These are phyloP conservation scores for Glyphotaelius pellucidus DNA, from an alignment of 2,888 invertebrate species.

Conservation along the genomic window DNA sequence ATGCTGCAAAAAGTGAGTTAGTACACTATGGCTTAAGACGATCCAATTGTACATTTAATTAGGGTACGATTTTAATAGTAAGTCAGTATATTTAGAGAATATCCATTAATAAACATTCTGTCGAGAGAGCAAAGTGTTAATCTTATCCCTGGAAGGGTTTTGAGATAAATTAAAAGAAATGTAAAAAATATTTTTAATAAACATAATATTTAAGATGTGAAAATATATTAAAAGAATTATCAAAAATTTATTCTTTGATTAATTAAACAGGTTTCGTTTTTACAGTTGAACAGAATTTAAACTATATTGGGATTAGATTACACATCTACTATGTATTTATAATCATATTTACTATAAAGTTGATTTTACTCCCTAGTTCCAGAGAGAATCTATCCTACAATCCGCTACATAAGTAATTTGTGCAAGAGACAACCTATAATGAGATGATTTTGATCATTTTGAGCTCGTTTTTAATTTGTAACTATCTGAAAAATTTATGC, in stretches of 20 bases:
- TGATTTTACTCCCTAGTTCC: background rate
- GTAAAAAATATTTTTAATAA: slow-evolving; percentile 35
- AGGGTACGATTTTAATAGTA: slow-evolving; percentile 13
- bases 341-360: background rate
- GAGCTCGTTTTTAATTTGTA: too few species aligned
- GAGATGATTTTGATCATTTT: background rate
- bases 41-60: slow-evolving; percentile 14
- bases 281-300: background rate
- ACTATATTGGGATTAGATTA: background rate
- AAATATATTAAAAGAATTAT: slow-evolving; percentile 19
- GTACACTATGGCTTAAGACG: too few species aligned
- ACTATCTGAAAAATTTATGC: background rate
- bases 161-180: slow-evolving; percentile 21
- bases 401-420: background rate
- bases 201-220: slow-evolving; percentile 38
- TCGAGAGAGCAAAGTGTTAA: background rate
- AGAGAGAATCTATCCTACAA: background rate
- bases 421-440: background rate
- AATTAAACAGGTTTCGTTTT: background rate
- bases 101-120: slow-evolving; percentile 23
- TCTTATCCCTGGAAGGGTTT: background rate
- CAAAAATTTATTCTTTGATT: background rate
- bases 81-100: slow-evolving; percentile 8
- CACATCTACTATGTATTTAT: background rate
- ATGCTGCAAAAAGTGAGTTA: too few species aligned